A percentile compares a stretch with the other conserved stretches of the same genome.
Evolutionary conservation across 1,140 invertebrate species (phyloP).

Genomic region (Wasmannia auropunctata): DNA sequence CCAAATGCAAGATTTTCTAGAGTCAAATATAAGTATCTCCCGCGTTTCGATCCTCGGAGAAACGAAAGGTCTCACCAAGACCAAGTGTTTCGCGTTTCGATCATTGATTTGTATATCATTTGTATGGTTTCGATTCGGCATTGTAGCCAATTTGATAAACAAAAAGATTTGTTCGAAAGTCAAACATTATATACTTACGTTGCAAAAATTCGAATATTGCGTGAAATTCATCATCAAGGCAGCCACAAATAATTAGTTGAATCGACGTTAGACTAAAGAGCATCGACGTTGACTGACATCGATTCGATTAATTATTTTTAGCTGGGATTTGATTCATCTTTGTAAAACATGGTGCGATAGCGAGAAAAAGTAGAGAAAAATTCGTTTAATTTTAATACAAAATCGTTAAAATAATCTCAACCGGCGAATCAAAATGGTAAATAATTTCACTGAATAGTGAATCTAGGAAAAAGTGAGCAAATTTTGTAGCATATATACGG

Average conservation of each 20-base stretch:
- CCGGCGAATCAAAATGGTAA: background rate
- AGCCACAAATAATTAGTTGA: too few species aligned
- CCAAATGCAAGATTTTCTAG: background rate
- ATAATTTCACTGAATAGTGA: background rate
- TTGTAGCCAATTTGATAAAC: background rate
- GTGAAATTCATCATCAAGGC: too few species aligned
- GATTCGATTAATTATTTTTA: too few species aligned
- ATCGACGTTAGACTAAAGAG: too few species aligned
- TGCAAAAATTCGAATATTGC: background rate
- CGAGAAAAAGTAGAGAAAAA: constrained; percentile 29
- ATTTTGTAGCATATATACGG: background rate
- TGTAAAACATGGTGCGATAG: background rate
- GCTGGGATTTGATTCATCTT: constrained; percentile 22
- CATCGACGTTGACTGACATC: too few species aligned
- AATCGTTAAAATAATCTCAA: background rate
- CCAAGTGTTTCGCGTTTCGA: background rate
- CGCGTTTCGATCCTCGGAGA: background rate
- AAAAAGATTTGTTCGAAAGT: background rate
- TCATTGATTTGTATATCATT: too few species aligned
- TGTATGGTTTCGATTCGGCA: too few species aligned
- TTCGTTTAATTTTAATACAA: background rate
- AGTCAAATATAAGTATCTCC: background rate
- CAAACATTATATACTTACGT: too few species aligned
- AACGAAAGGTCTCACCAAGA: background rate
- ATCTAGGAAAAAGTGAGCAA: background rate